Conservation (phyloP, 2,113 vertebrate species). For the Malurus melanocephalus region DNA sequence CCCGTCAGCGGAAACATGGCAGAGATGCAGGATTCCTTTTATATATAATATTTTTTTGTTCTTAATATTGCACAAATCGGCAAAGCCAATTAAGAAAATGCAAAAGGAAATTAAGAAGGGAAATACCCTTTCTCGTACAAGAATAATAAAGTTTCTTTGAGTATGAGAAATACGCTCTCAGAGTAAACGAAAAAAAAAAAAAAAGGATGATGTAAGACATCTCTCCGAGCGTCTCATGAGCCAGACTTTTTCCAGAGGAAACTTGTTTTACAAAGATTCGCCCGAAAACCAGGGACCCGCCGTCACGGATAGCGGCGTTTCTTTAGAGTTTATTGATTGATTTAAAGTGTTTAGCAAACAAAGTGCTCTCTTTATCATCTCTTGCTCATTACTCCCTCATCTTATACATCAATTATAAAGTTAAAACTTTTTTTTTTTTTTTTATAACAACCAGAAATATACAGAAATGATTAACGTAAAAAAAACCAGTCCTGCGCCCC, state of each 20-base stretch:
- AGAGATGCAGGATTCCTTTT: not conserved
- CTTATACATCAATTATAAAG: conserved; percentile 68
- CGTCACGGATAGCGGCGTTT: not conserved
- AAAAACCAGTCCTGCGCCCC: not conserved
- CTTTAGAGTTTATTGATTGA: conserved; percentile 57
- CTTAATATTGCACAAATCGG: not conserved
- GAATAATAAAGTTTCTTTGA: not conserved
- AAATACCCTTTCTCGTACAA: not conserved
- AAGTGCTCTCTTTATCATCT: conserved; percentile 58
- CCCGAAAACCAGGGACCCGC: not conserved
- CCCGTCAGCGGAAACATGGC: not conserved
- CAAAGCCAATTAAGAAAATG: not conserved
- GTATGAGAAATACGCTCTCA: not conserved
- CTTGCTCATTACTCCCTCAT: not conserved
- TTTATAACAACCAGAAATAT: conserved; percentile 58
- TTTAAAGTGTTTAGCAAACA: conserved; percentile 66
- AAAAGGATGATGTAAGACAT: not conserved
- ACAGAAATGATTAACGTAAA: conserved; percentile 44
- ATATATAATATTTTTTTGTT: not conserved
- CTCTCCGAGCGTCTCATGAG: not conserved
- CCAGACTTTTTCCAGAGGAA: not conserved
- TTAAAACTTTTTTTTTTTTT: conserved; percentile 29
- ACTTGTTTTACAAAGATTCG: too few relatives aligned
- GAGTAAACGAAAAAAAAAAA: not conserved
- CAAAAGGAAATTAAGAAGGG: not conserved